Evolutionary conservation across 2,888 invertebrate genomes (phyloP).

Genomic region (Sisyra nigra): DNA sequence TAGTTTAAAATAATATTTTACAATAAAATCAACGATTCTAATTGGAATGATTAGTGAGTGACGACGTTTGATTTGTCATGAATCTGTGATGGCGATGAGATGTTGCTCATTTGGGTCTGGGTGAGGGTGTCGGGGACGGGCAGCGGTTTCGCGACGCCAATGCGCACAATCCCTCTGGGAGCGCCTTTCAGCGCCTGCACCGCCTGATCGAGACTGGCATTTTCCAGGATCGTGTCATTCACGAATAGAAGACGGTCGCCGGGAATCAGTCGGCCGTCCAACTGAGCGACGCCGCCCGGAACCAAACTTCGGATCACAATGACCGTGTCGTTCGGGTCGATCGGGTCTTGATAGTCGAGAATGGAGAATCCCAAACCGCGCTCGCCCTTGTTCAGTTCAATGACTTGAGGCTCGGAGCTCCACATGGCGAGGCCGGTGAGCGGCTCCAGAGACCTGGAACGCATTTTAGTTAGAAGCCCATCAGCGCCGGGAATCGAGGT

Average conservation of each 20-base stretch:
- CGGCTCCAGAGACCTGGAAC: slow-evolving; percentile 91
- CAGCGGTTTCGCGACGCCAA: slow-evolving; percentile 90
- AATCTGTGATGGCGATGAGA: not conserved
- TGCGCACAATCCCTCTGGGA: slow-evolving; percentile 81
- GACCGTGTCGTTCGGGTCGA: slow-evolving; percentile 90
- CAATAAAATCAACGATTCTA: too few species aligned
- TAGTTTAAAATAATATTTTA: too few species aligned
- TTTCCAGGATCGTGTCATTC: slow-evolving; percentile 85
- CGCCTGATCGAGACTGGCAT: slow-evolving; percentile 91
- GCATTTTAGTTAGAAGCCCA: slow-evolving; percentile 43
- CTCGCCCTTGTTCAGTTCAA: slow-evolving; percentile 92
- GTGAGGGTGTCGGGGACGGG: slow-evolving; percentile 57
- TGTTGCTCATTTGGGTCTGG: slow-evolving; percentile 23
- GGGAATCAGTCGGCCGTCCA: slow-evolving; percentile 93
- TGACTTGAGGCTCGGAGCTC: slow-evolving; percentile 93
- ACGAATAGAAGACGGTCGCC: slow-evolving; percentile 91
- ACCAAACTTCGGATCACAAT: slow-evolving; percentile 97
- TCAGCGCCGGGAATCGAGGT: slow-evolving; percentile 41
- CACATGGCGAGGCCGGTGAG: slow-evolving; percentile 96
- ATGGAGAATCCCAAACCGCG: slow-evolving; percentile 97
- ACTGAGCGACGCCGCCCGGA: slow-evolving; percentile 94
- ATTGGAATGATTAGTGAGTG: too few species aligned
- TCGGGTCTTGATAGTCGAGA: slow-evolving; percentile 88
- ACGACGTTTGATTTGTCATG: too few species aligned
- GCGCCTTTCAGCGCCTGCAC: slow-evolving; percentile 96